phyloP scores from a whole-genome alignment of 30 jellyfish, hydroid and myxozoan genomes.

The Aurelia coerulea region DNA sequence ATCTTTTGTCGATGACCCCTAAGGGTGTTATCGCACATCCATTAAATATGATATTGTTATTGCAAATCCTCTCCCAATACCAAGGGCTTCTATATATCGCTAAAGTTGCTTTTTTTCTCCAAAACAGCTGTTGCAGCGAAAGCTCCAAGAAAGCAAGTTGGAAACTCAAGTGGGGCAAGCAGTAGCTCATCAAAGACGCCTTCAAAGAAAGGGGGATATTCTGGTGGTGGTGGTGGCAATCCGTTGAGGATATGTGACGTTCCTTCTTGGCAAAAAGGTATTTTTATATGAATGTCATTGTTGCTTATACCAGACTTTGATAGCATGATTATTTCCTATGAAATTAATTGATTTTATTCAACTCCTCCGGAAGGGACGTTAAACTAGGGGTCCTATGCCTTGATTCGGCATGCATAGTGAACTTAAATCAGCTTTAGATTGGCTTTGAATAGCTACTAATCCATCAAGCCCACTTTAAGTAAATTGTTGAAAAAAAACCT shows the following conservation, averaged over 20 bases:
- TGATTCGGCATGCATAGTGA: too few species aligned
- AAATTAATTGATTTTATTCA: too few species aligned
- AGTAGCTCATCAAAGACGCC: constrained; percentile 23
- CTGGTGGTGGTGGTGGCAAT: constrained; percentile 63
- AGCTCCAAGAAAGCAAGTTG: constrained; percentile 61
- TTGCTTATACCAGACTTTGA: neutral
- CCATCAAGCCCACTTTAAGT: too few species aligned
- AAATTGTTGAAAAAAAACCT: too few species aligned
- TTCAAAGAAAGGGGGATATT: constrained; percentile 34
- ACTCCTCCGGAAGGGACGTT: too few species aligned
- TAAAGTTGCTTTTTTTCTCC: neutral
- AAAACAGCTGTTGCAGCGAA: constrained; percentile 62
- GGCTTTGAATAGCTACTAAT: too few species aligned
- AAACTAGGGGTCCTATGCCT: too few species aligned
- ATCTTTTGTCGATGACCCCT: too few species aligned
- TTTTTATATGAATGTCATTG: neutral
- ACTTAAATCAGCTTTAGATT: too few species aligned
- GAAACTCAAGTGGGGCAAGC: constrained; percentile 29
- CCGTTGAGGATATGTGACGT: constrained; percentile 48
- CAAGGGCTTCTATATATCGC: neutral
- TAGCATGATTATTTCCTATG: too few species aligned
- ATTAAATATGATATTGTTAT: too few species aligned
- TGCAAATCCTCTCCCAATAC: neutral
- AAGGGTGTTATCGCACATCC: too few species aligned
- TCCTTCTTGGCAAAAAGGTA: constrained; percentile 70